phyloP scores from a whole-genome alignment of 2,888 invertebrate species.

The Drosophila macrospina region DNA sequence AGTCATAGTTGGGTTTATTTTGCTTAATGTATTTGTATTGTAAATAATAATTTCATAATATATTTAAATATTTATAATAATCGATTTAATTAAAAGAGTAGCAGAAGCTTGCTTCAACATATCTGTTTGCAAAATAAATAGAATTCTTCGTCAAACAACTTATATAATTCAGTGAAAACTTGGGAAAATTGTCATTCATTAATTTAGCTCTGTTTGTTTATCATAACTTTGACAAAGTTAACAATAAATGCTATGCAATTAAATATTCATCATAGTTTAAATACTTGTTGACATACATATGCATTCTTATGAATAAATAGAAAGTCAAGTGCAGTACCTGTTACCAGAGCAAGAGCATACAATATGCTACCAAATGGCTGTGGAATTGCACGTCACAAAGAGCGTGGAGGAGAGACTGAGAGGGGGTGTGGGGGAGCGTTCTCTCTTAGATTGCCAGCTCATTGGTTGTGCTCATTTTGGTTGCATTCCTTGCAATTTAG shows the following conservation, averaged over 20 bases:
- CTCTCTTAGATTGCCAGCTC: constrained; percentile 21
- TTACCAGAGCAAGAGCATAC: constrained; percentile 1
- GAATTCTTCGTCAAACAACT: not conserved
- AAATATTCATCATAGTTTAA: constrained; percentile 12
- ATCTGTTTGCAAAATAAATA: not conserved
- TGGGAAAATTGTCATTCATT: constrained; percentile 1
- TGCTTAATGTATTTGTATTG: not conserved
- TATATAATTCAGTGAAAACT: not conserved
- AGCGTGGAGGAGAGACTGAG: not conserved
- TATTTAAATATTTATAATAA: not conserved
- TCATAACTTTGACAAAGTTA: constrained; percentile 5
- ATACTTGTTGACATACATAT: constrained; percentile 8
- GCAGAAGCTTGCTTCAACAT: not conserved
- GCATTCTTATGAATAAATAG: constrained; percentile 11
- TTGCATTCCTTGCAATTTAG: constrained; percentile 49
- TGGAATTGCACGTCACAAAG: constrained; percentile 7
- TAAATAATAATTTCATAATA: not conserved
- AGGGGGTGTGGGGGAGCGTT: not conserved
- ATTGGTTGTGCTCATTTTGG: constrained; percentile 49
- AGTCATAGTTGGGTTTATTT: not conserved
- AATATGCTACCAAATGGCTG: constrained; percentile 1
- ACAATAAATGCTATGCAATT: constrained; percentile 1
- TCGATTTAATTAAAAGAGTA: not conserved
- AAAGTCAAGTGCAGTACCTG: constrained; percentile 8
- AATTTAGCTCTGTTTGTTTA: not conserved